Conservation (phyloP, 1,140 invertebrate species). For the Glomeris maerens region DNA sequence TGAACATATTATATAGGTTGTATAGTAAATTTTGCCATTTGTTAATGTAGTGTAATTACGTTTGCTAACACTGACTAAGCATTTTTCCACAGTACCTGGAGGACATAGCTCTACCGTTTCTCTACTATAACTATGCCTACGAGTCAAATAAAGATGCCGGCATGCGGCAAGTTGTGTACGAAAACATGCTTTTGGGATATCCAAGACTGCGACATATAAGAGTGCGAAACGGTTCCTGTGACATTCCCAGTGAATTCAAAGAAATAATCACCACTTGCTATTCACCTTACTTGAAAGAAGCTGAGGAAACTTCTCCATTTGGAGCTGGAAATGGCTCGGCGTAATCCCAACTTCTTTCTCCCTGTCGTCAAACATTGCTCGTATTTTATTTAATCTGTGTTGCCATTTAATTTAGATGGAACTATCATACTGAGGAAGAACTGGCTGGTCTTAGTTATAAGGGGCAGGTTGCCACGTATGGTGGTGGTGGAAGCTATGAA, state of each 20-base stretch:
- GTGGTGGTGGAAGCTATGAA: conserved; percentile 36
- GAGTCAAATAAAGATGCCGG: background rate
- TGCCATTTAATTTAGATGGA: conserved; percentile 29
- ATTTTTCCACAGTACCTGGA: background rate
- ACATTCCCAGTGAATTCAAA: conserved; percentile 42
- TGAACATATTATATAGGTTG: background rate
- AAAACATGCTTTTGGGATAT: conserved; percentile 48
- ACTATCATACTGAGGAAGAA: conserved; percentile 30
- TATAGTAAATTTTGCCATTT: background rate
- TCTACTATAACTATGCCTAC: background rate
- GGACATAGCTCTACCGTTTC: background rate
- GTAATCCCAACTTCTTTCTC: conserved; percentile 19
- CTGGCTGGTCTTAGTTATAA: conserved; percentile 33
- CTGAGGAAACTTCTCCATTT: conserved; percentile 40
- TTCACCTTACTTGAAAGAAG: conserved; percentile 34
- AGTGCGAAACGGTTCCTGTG: conserved; percentile 43
- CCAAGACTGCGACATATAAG: conserved; percentile 36
- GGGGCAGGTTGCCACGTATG: conserved; percentile 43
- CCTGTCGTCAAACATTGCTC: background rate
- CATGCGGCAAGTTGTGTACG: conserved; percentile 37
- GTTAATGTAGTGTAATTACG: background rate
- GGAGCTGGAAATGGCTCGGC: conserved; percentile 27
- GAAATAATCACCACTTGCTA: conserved; percentile 43
- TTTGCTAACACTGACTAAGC: background rate
- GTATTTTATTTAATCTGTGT: background rate